Evolutionary conservation across 1,140 invertebrate species (phyloP).

Genomic region (Neuroterus valhalla): DNA sequence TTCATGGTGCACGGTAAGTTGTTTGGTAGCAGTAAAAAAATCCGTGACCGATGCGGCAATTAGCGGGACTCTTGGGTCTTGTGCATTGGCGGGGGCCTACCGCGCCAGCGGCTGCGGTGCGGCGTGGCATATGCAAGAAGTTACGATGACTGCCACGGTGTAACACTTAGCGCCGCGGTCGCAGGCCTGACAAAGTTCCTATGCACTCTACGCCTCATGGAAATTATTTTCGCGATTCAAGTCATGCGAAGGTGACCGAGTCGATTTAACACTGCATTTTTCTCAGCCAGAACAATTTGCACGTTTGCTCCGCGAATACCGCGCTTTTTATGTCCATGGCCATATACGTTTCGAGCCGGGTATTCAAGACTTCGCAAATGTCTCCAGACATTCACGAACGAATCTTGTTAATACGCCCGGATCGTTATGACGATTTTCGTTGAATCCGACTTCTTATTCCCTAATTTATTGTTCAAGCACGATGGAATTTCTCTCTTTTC

Average conservation of each 20-base stretch:
- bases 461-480: too few species aligned
- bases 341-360: neutral
- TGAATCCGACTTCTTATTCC: too few species aligned
- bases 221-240: conserved; percentile 31
- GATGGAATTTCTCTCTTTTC: too few species aligned
- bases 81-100: conserved; percentile 8
- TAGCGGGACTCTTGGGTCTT: conserved; percentile 51
- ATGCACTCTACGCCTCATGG: conserved; percentile 2
- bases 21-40: conserved; percentile 46
- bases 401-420: too few species aligned
- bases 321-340: conserved; percentile 10
- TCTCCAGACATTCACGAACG: neutral
- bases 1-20: conserved; percentile 27
- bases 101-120: too few species aligned
- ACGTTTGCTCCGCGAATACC: conserved; percentile 25
- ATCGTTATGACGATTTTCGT: too few species aligned
- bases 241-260: conserved; percentile 26
- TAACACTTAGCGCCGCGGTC: conserved; percentile 23
- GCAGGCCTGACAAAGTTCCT: conserved; percentile 42
- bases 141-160: conserved; percentile 34
- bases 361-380: too few species aligned
- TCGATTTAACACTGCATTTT: conserved; percentile 26
- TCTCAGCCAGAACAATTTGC: conserved; percentile 22
- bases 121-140: conserved; percentile 35
- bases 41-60: conserved; percentile 60